A percentile compares a stretch with the other conserved stretches of the same genome.
Evolutionary conservation across 2,888 invertebrate genomes (phyloP).

Genomic region (Tanypteryx hageni): DNA sequence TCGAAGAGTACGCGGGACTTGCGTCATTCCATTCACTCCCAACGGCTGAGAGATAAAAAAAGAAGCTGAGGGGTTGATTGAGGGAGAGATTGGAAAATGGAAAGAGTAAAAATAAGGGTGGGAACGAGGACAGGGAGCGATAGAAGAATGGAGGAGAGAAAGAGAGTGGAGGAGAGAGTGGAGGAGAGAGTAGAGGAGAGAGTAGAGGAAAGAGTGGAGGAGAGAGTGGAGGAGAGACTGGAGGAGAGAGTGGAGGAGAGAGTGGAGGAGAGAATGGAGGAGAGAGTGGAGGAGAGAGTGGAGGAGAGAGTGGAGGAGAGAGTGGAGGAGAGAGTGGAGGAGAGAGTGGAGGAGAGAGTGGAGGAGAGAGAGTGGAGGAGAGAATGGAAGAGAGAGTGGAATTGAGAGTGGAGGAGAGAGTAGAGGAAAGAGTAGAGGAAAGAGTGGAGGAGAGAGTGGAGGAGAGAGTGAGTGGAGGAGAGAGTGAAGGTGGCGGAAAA

Average conservation of each 20-base stretch:
- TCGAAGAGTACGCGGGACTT: not conserved
- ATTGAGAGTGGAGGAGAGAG: too few relatives aligned
- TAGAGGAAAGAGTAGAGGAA: too few relatives aligned
- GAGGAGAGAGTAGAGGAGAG: not conserved
- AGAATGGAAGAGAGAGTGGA: too few relatives aligned
- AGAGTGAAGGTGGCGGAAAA: not conserved
- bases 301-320: not conserved
- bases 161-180: not conserved
- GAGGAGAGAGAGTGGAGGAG: not conserved
- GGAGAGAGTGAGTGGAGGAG: not conserved
- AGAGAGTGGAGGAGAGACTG: not conserved
- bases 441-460: not conserved
- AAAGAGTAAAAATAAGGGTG: not conserved
- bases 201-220: not conserved
- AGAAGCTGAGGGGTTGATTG: too few relatives aligned
- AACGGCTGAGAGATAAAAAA: not conserved
- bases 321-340: conserved; percentile 14
- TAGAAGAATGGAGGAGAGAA: not conserved
- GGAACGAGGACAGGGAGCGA: not conserved
- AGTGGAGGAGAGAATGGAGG: too few relatives aligned
- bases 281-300: not conserved
- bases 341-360: not conserved
- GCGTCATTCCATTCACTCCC: conserved; percentile 7
- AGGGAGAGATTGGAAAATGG: not conserved
- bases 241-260: not conserved